phyloP scores from a whole-genome alignment of 2,113 vertebrate species.

The Microtus richardsoni region DNA sequence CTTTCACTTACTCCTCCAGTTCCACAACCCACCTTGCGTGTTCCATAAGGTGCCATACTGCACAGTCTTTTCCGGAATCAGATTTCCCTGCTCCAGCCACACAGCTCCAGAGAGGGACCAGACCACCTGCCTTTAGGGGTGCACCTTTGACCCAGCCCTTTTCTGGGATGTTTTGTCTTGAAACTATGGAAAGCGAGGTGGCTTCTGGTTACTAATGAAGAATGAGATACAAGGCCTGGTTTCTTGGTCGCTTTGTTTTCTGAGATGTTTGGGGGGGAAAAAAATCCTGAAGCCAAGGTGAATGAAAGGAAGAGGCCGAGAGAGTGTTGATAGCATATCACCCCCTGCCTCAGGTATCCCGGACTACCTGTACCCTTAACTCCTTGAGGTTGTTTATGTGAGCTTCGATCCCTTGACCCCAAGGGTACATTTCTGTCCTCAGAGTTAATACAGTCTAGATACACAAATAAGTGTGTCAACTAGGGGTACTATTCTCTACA shows the following conservation, averaged over 20 bases:
- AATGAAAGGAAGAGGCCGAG: background rate
- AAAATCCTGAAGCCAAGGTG: background rate
- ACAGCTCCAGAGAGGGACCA: background rate
- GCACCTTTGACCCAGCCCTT: background rate
- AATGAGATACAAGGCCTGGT: background rate
- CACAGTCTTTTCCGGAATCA: background rate
- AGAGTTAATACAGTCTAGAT: background rate
- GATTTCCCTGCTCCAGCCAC: background rate
- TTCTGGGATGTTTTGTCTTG: background rate
- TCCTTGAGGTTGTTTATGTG: fast-evolving
- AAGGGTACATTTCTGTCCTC: background rate
- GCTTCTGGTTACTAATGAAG: background rate
- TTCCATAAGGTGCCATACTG: background rate
- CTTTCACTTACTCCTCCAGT: background rate
- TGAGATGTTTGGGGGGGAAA: background rate
- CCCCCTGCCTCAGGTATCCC: background rate
- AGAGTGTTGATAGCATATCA: fast-evolving
- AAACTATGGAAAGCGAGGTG: background rate
- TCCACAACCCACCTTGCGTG: too few relatives aligned
- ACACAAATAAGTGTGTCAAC: background rate
- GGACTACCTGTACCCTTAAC: background rate
- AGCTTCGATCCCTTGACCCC: background rate
- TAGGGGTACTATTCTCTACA: background rate
- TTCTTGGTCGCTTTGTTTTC: background rate
- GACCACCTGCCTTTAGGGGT: background rate